Base-by-base conservation (phyloP, 2,113 vertebrate genomes). In the Elaphurus davidianus region DNA sequence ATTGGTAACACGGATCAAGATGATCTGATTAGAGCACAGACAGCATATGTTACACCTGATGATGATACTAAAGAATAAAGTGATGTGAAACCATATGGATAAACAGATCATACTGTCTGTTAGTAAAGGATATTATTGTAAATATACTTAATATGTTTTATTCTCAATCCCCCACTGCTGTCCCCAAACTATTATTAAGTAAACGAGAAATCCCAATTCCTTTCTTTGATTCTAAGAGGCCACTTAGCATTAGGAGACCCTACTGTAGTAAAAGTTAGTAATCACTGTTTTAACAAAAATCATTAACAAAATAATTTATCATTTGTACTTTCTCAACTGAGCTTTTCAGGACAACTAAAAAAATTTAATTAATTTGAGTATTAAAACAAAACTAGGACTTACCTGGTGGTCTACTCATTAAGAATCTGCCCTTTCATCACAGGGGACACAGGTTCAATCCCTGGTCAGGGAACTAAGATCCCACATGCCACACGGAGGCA, bases 181-280 rank as follows among this genome's bases (percentile, higher is more conserved):
- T 64, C 60, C 30, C 45, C 54, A 86, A 93, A 45, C 54, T 52
- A 76, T 30, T 67, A 52, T 45, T 71, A 59, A 33, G 17, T 81
- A 13, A 90, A 81, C 4, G 15, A 90, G 40, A 90, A 93, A 97
- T 87, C 50, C 85, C 67, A 71, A 81, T 90, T 90, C 57, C 67
- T 83, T 79, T 78, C 78, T 88, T 95, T 74, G 79, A 90, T 81
- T 95, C 86, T 93, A 94, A 83, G 67, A 92, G 79, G 85, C n/a
- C 45, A 84, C 64, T 89, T 81, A 60, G 21, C 64, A 40, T 81
- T 87, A 64, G 64, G 11, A 91, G 54, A 28, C 9, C 23, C 54
- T 25, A 54, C 1, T 30, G 36, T 25, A 87, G n/a, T 85, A 93
- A 84, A 89, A 93, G 60, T 96, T 88, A 57, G 43, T 45, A 91